Base-by-base conservation (phyloP, 2,888 invertebrate species). In the Agapostemon virescens region DNA sequence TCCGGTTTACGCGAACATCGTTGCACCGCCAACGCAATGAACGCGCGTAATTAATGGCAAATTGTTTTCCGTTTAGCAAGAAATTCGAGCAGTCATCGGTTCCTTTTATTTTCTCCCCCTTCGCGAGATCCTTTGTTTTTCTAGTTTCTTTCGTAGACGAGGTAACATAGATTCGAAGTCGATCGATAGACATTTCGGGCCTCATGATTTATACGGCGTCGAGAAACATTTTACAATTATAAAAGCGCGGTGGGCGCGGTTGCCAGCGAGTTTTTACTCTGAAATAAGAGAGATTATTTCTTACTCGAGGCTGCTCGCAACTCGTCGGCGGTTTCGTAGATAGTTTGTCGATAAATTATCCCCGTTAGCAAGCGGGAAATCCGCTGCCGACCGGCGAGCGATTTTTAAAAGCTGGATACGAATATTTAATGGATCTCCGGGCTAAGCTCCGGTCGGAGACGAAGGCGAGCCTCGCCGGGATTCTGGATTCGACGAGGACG, bases 391-490 rank as follows among this genome's bases (percentile, higher is more conserved):
- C 45, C n/a, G 64, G 36, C n/a, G 64, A 70, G 40, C n/a, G 72
- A 69, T 74, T 74, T 74, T 69, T 73, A 66, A 78, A 64, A 36
- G 40, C 40, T 13, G 26, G 7, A 7, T 15, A 33, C 61, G 68
- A 68, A 63, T 69, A 52, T 58, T 38, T 61, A 33, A 61, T 61
- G 58, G 58, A 61, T 20, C 40, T n/a, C 64, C 38, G 30, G 55
- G 17, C 17, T 77, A 40, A 74, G 61, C 64, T 77, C 68, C 74
- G 13, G 52, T 69, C 71, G 17, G 49, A 77, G 77, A 74, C 81
- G 81, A 81, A 80, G 81, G 72, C 36, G 66, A 55, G 58, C 40
- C 42, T 76, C 64, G 66, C 26, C 42, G 79, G 71, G 68, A 74
- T 20, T 13, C 72, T 67, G 49, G 40, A 55, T 23, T 30, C 55